These are phyloP conservation scores for Pangasius sanitwongsei DNA, from an alignment of 2,797 vertebrate species.

Conservation along the genomic window DNA sequence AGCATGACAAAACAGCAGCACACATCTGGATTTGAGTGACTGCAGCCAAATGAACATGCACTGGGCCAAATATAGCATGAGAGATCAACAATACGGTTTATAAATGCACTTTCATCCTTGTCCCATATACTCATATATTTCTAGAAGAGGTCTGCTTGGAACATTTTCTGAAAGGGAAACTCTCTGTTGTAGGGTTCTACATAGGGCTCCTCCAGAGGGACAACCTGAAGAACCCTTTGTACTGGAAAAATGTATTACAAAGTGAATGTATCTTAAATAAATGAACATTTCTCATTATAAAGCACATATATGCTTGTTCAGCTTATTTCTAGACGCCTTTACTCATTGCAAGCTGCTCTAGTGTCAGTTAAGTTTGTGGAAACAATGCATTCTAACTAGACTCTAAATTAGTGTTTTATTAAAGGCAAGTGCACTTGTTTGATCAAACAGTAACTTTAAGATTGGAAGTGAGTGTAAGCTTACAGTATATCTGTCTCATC, in stretches of 20 bases:
- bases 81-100: slow-evolving; percentile 4
- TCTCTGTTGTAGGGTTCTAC: background rate
- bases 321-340: background rate
- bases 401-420: background rate
- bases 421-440: background rate
- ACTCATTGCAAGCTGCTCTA: background rate
- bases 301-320: background rate
- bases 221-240: background rate
- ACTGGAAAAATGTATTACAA: background rate
- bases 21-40: slow-evolving; percentile 23
- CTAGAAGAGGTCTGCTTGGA: background rate
- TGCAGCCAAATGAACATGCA: background rate
- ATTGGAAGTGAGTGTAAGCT: background rate
- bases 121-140: background rate
- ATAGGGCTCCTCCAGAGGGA: background rate
- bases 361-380: background rate
- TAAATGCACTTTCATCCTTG: background rate
- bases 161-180: background rate
- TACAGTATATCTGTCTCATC: background rate
- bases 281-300: background rate
- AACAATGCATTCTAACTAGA: background rate
- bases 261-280: background rate
- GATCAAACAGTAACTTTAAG: background rate
- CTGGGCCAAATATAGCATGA: background rate
- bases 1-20: background rate